phyloP scores from a whole-genome alignment of 2,113 vertebrate species.

The Platichthys stellatus region DNA sequence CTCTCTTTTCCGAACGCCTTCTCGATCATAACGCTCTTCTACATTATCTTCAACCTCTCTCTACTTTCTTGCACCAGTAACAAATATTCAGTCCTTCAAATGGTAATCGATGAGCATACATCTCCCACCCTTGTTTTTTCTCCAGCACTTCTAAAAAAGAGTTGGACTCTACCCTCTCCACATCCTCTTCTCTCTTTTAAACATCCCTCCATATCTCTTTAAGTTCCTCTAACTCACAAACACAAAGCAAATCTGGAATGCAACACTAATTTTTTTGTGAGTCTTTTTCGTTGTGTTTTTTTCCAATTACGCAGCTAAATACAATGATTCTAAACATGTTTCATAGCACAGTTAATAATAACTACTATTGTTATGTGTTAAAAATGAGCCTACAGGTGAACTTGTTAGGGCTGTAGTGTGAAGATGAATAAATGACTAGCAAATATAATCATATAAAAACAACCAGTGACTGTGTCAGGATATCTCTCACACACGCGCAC shows the following conservation, averaged over 20 bases:
- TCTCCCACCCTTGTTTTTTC: background rate
- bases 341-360: background rate
- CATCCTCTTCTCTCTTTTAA: background rate
- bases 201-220: background rate
- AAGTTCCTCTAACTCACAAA: background rate
- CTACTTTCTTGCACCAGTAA: constrained; percentile 1
- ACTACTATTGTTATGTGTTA: constrained; percentile 17
- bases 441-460: constrained; percentile 40
- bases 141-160: background rate
- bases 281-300: constrained; percentile 39
- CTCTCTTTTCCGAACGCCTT: background rate
- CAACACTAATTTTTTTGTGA: constrained; percentile 64
- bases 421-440: constrained; percentile 27
- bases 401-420: constrained; percentile 46
- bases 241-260: constrained; percentile 29
- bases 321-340: constrained; percentile 23
- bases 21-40: background rate
- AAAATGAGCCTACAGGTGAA: constrained; percentile 21
- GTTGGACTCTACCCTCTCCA: background rate
- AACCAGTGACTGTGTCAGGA: constrained; percentile 37
- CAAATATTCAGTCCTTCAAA: constrained; percentile 10
- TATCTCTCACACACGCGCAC: constrained; percentile 13
- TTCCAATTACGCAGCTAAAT: constrained; percentile 43
- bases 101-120: background rate
- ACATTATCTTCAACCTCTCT: background rate